Percentiles rank a stretch among this genome's conserved stretches.
Evolutionary conservation across 2,113 vertebrate genomes (phyloP).

Genomic region (Callaeas wilsoni): DNA sequence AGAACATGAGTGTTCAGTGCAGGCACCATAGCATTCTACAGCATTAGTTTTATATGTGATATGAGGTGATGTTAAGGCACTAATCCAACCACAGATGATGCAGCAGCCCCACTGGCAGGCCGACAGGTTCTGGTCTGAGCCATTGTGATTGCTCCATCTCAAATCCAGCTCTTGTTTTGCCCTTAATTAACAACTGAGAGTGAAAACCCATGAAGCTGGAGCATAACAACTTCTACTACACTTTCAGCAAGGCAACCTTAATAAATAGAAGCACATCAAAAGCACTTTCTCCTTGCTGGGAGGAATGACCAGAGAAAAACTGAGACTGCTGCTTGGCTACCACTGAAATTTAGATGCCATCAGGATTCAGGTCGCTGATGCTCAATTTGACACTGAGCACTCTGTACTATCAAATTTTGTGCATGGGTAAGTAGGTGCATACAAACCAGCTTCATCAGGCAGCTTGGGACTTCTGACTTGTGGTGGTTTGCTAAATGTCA

Average conservation of each 20-base stretch:
- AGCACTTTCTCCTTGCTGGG: background rate
- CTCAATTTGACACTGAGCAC: background rate
- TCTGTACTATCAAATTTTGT: background rate
- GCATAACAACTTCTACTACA: background rate
- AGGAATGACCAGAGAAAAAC: background rate
- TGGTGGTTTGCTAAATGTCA: background rate
- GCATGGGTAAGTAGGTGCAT: background rate
- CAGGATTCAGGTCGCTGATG: background rate
- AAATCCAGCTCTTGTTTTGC: background rate
- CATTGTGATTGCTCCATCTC: background rate
- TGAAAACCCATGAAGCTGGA: background rate
- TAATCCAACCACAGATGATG: background rate
- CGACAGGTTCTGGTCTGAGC: background rate
- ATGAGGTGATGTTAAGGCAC: background rate
- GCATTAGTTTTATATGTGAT: background rate
- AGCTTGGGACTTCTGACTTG: background rate
- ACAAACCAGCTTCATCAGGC: background rate
- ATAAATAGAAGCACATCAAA: background rate
- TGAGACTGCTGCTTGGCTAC: background rate
- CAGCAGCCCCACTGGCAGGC: background rate
- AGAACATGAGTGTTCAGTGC: background rate
- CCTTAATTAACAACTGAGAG: background rate
- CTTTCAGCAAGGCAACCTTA: background rate
- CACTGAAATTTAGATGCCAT: background rate
- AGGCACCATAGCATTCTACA: background rate